A percentile compares a stretch with the other conserved stretches of the same genome.
Evolutionary conservation across 2,113 vertebrate genomes (phyloP).

Genomic region (Lepidothrix coronata): DNA sequence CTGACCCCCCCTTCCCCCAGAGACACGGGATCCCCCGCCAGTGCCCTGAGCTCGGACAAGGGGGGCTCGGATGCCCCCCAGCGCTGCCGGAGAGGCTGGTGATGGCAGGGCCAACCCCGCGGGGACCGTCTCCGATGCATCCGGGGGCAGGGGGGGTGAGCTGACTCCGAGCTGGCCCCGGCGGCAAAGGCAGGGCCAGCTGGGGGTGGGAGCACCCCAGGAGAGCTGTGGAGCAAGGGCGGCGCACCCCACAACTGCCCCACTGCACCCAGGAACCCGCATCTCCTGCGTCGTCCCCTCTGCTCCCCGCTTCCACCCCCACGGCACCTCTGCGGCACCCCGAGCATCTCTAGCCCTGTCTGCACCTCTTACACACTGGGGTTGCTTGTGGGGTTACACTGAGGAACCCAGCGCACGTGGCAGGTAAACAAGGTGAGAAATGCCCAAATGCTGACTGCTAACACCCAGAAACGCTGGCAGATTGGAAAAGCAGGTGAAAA

Average conservation of each 20-base stretch:
- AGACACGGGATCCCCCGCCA: background rate
- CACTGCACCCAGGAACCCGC: background rate
- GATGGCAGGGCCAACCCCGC: background rate
- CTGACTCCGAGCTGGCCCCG: background rate
- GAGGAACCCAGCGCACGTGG: accelerated
- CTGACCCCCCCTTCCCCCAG: background rate
- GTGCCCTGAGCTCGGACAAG: background rate
- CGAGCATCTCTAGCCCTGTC: background rate
- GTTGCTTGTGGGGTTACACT: background rate
- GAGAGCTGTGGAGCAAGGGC: background rate
- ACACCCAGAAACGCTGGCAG: background rate
- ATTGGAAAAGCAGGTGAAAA: background rate
- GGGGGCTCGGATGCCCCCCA: background rate
- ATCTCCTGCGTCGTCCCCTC: background rate
- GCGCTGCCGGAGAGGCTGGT: background rate
- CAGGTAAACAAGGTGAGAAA: background rate
- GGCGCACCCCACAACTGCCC: accelerated
- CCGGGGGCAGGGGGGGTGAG: background rate
- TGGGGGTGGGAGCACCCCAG: no score
- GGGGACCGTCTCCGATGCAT: background rate
- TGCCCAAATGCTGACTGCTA: background rate
- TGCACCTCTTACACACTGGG: accelerated
- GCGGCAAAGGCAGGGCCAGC: background rate
- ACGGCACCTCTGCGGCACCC: accelerated
- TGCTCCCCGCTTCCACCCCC: no score